Percentiles rank a stretch among this genome's conserved stretches.
Evolutionary conservation across 2,888 invertebrate genomes (phyloP).

Genomic region (Caenorhabditis sinica): DNA sequence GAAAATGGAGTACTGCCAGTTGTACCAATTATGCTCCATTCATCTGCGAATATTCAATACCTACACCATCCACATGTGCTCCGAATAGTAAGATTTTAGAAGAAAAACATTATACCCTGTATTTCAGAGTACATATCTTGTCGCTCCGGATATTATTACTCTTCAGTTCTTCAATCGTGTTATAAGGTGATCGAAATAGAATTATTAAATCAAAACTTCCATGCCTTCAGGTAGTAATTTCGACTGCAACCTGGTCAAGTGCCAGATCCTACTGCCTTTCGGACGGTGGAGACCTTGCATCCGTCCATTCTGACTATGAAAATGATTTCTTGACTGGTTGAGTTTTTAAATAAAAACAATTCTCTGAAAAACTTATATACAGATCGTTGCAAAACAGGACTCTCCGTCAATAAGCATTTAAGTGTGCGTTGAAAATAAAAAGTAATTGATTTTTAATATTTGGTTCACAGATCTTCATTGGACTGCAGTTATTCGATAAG

Average conservation of each 20-base stretch:
- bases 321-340: slow-evolving; percentile 49
- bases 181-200: too few relatives aligned
- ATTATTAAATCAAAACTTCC: too few relatives aligned
- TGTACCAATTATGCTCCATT: slow-evolving; percentile 36
- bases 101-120: too few relatives aligned
- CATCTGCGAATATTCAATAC: slow-evolving; percentile 26
- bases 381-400: slow-evolving; percentile 10
- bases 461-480: neutral
- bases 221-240: neutral
- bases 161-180: too few relatives aligned
- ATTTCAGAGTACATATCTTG: too few relatives aligned
- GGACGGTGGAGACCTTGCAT: slow-evolving; percentile 41
- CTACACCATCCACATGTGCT: neutral
- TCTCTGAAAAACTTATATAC: neutral
- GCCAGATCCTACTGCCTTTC: neutral
- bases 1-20: slow-evolving; percentile 46
- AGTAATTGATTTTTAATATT: neutral
- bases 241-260: neutral
- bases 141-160: too few relatives aligned
- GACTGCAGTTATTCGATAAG: neutral
- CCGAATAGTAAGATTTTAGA: neutral
- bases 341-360: neutral
- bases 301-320: slow-evolving; percentile 23
- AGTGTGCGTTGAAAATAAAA: too few relatives aligned
- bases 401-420: neutral